Evolutionary conservation across 2,113 vertebrate genomes (phyloP), one percentile per base, ranked within the genome.

Genomic region (Microcebus tavaratra): DNA sequence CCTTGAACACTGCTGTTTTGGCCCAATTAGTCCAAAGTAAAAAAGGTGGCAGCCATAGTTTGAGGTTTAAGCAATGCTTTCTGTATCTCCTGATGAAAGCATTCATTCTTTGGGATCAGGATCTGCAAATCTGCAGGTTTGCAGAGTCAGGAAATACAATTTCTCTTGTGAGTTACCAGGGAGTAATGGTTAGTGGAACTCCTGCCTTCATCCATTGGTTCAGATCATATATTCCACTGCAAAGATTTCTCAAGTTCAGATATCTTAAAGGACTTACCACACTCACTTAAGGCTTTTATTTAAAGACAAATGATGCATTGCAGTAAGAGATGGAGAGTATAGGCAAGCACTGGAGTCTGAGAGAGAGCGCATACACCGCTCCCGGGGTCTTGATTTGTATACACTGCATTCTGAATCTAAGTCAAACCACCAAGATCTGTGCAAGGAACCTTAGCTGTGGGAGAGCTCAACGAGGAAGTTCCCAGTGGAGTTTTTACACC

Each of bases 211-310:
- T 90, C 8, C 53, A 45, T 68, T 70, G 53, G 8, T 50, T 67
- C 21, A 39, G 39, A 75, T 31, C 15, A 72, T 36, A 36, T 48
- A 88, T 88, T 83, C 86, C 83, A 59, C 23, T 42, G 27, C 21
- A 76, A 92, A 87, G 25, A 83, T 82, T 82, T 81, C 78, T 65
- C 68, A 65, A 82, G 34, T 92, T 88, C 80, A 50, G 39, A 27
- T 65, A 72, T 85, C 79, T 90, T 67, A 73, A 87, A 91, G 31
- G 31, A 75, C 48, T 90, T 72, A 81, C 18, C 57, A 81, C 36
- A 75, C 42, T 90, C 45, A 81, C 42, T 80, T 31, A 84, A 86
- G 90, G 5, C 27, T 91, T 90, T 59, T 86, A 90, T 80, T 96
- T 87, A 96, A 80, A 88, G 63, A 29, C 34, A 57, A 75, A 55